Percentiles rank a stretch among this genome's conserved stretches.
Conservation (phyloP, 2,888 invertebrate species). For the Lysandra bellargus region DNA sequence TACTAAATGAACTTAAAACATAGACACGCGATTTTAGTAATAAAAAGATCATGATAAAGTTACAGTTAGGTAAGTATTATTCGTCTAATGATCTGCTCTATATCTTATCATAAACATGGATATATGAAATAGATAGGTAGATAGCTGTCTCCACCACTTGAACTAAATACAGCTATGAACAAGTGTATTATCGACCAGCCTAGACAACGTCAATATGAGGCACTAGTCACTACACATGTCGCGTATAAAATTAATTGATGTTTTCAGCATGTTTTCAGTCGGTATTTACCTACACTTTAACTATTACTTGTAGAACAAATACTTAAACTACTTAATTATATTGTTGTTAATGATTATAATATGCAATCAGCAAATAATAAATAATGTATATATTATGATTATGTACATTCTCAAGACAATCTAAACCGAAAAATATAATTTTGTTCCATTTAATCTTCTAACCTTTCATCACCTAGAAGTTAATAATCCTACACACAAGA, state of each 20-base stretch:
- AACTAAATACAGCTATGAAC: slow-evolving; percentile 3
- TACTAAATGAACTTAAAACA: background rate
- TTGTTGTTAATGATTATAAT: too few relatives aligned
- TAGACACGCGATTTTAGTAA: background rate
- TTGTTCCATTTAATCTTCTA: background rate
- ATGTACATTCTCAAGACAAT: too few relatives aligned
- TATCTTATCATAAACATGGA: background rate
- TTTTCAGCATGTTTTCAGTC: background rate
- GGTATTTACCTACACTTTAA: background rate
- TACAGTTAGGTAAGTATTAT: background rate
- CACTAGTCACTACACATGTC: background rate
- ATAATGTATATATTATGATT: too few relatives aligned
- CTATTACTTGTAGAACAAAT: too few relatives aligned
- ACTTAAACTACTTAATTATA: too few relatives aligned
- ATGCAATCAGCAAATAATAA: too few relatives aligned
- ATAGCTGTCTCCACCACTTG: slow-evolving; percentile 10
- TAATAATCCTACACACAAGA: background rate
- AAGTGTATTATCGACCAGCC: background rate
- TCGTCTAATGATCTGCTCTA: background rate
- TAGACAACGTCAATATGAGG: background rate
- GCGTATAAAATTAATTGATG: background rate
- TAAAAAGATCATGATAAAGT: background rate
- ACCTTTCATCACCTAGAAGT: background rate
- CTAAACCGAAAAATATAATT: background rate
- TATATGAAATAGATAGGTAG: background rate